Evolutionary conservation across 1,140 invertebrate genomes (phyloP), one percentile per base, ranked within the genome.

Genomic region (Drosophila pectinifera): DNA sequence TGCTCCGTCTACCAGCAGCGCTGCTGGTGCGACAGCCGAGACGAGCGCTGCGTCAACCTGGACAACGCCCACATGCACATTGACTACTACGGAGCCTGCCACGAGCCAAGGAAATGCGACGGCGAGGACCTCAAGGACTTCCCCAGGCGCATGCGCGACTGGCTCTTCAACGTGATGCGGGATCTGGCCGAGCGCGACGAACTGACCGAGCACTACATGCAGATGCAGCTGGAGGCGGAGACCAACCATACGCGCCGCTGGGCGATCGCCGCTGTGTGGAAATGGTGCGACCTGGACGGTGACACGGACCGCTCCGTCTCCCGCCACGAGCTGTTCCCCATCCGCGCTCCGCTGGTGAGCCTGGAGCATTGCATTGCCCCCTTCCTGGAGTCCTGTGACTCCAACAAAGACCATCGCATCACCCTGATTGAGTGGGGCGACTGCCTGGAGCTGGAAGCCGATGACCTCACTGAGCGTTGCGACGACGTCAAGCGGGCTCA

Each of bases 111-210:
- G 10, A 94, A 94, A 77, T 99, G 98, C 92, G 94, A 94, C 26
- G 94, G 95, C 36, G 96, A 96, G 63, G 97, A 98, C 92, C 96
- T 98, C 95, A 93, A 94, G 5, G 97, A 98, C 93, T 98, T 98
- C 92, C 97, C 97, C 20, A 94, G 97, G 22, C 95, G 98, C 78
- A 99, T 99, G 98, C 95, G 97, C 42, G 98, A 99, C 85, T 99
- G 98, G 98, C 94, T 99, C 7, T 99, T 98, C 94, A 98, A 98
- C 94, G 96, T 98, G 54, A 98, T 98, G 97, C 95, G 97, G 64
- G 98, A 98, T 93, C 93, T 98, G 92, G 98, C 98, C 53, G 97
- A 98, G 91, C 94, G 97, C 77, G 94, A 96, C 84, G 97, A 98
- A 92, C 93, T 98, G 4, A 95, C 96, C n/a, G 94, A 95, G 6